A percentile compares a stretch with the other conserved stretches of the same genome.
Conservation (phyloP, 2,113 vertebrate species). For the Okapia johnstoni region DNA sequence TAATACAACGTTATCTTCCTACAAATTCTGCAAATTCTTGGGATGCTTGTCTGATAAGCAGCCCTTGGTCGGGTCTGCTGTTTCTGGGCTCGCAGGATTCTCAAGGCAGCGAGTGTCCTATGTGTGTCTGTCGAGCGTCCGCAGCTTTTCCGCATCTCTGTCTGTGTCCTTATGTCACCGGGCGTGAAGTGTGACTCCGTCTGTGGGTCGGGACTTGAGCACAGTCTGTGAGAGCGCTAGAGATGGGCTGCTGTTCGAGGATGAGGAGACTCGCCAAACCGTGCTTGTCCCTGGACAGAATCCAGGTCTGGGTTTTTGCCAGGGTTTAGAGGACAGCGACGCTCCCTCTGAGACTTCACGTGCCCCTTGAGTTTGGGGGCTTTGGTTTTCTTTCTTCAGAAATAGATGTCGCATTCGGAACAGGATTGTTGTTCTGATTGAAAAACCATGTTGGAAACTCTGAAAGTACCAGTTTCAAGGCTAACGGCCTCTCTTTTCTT, state of each 20-base stretch:
- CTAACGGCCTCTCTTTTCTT: conserved; percentile 8
- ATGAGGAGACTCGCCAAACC: rapidly evolving
- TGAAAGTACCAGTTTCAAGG: rapidly evolving
- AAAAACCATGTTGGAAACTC: neutral
- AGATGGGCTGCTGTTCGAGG: no score
- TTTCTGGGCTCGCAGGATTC: rapidly evolving
- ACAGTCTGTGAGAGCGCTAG: rapidly evolving
- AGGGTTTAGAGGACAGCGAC: rapidly evolving
- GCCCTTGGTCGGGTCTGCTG: no score
- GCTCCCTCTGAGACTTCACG: rapidly evolving
- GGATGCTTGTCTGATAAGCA: neutral
- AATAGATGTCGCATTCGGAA: rapidly evolving
- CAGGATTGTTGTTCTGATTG: neutral
- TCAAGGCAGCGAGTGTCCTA: rapidly evolving
- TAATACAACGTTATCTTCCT: neutral
- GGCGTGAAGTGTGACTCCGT: rapidly evolving
- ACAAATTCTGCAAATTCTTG: neutral
- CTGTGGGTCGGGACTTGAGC: rapidly evolving
- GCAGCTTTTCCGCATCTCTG: neutral
- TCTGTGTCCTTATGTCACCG: rapidly evolving
- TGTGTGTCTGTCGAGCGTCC: rapidly evolving
- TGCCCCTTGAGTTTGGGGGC: neutral
- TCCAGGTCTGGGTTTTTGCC: rapidly evolving
- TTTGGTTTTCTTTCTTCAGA: neutral
- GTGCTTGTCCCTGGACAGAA: neutral